These are phyloP conservation scores for Ophthalmolycus amberensis DNA, from an alignment of 2,113 vertebrate species.

Conservation along the genomic window DNA sequence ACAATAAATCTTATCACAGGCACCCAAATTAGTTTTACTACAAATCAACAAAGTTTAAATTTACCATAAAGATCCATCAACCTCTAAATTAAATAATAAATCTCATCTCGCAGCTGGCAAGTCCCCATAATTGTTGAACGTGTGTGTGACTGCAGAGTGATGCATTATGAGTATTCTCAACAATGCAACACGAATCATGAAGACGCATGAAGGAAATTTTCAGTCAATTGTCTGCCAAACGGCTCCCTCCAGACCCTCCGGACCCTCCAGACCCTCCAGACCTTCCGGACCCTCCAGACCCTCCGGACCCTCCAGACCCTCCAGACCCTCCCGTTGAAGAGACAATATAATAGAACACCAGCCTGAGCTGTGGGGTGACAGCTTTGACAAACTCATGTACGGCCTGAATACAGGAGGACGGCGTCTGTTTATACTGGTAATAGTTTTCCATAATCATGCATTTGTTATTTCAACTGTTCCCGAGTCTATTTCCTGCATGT, in stretches of 20 bases:
- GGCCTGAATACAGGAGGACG: conserved; percentile 21
- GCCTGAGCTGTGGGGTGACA: conserved; percentile 12
- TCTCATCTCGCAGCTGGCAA: background rate
- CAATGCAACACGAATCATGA: background rate
- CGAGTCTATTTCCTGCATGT: background rate
- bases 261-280: too few relatives aligned
- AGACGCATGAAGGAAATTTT: background rate
- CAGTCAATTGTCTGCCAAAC: background rate
- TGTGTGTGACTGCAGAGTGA: background rate
- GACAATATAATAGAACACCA: background rate
- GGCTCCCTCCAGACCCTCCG: background rate
- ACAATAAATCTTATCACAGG: background rate
- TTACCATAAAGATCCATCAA: background rate
- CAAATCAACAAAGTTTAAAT: background rate
- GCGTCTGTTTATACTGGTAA: background rate
- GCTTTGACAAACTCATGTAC: conserved; percentile 23
- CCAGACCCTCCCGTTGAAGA: background rate
- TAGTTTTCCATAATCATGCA: background rate
- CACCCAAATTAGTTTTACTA: background rate
- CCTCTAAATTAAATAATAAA: background rate
- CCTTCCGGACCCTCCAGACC: background rate
- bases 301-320: background rate
- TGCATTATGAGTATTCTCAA: background rate
- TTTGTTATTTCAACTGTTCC: conserved; percentile 19
- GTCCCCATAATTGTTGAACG: background rate